phyloP scores from a whole-genome alignment of 1,140 invertebrate species.

The Chionoecetes opilio region DNA sequence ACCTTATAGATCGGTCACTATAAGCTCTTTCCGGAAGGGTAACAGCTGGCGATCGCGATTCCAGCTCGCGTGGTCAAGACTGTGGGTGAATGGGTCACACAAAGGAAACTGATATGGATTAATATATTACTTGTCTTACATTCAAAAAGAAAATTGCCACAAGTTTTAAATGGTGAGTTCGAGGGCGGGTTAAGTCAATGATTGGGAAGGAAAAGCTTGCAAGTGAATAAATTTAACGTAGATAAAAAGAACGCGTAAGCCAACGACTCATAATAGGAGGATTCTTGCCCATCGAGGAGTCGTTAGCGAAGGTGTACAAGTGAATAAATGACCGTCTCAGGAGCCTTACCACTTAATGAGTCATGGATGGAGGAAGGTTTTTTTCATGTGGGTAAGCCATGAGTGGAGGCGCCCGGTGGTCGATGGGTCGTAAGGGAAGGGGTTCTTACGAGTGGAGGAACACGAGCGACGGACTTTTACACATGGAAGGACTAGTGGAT shows the following conservation, averaged over 20 bases:
- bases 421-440: constrained; percentile 15
- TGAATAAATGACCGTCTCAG: background rate
- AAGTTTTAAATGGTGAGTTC: no score
- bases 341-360: background rate
- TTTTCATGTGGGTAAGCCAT: constrained; percentile 6
- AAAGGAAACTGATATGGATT: background rate
- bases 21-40: no score
- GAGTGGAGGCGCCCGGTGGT: background rate
- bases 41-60: no score
- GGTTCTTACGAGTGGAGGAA: constrained; percentile 25
- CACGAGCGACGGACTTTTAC: constrained; percentile 3
- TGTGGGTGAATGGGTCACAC: no score
- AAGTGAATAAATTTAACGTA: background rate
- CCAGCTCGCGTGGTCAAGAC: no score
- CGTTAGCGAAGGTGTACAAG: background rate
- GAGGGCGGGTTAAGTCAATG: background rate
- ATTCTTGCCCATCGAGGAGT: background rate
- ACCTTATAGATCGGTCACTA: no score
- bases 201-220: background rate
- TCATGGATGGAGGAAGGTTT: background rate
- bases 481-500: constrained; percentile 28
- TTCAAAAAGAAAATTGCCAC: background rate
- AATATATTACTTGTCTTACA: background rate
- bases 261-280: constrained; percentile 27
- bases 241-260: background rate